Conservation (phyloP, 1,140 invertebrate genomes). For the Drosophila murphyi region DNA sequence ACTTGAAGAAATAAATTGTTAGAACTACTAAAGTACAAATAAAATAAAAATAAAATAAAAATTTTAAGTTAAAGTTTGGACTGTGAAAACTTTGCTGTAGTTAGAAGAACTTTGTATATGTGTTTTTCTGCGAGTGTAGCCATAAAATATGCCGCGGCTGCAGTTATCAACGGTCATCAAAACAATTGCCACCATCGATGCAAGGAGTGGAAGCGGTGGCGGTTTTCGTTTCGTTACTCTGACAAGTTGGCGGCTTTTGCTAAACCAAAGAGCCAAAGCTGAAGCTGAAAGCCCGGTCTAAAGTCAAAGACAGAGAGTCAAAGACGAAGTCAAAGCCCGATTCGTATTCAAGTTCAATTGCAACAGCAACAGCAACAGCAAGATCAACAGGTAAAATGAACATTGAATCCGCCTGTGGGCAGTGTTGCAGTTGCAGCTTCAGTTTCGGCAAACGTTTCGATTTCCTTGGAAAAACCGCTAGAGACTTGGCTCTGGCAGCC, state of each 20-base stretch:
- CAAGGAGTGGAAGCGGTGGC: slow-evolving; percentile 32
- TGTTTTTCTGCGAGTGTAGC: background rate
- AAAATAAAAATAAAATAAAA: too few species aligned
- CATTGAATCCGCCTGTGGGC: slow-evolving; percentile 39
- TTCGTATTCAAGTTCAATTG: slow-evolving; percentile 73
- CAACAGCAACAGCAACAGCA: background rate
- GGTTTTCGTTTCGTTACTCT: slow-evolving; percentile 67
- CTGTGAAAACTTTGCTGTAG: too few species aligned
- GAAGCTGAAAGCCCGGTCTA: slow-evolving; percentile 1
- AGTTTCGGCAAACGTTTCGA: slow-evolving; percentile 58
- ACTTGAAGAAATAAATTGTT: background rate
- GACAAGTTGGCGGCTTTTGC: slow-evolving; percentile 71
- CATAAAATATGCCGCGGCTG: slow-evolving; percentile 51
- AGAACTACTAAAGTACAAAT: too few species aligned
- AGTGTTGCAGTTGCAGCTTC: slow-evolving; percentile 52
- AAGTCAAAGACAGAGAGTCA: background rate
- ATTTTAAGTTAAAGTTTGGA: too few species aligned
- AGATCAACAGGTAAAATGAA: slow-evolving; percentile 59
- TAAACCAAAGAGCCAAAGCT: slow-evolving; percentile 51
- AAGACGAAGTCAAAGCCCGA: slow-evolving; percentile 5
- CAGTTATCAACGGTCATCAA: slow-evolving; percentile 75
- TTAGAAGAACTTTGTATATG: too few species aligned
- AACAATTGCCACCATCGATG: slow-evolving; percentile 76
- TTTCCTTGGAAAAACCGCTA: slow-evolving; percentile 83
- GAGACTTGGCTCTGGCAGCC: slow-evolving; percentile 62